Conservation (phyloP, 92 coral and sea anemone species). For the Palythoa caribaeorum region DNA sequence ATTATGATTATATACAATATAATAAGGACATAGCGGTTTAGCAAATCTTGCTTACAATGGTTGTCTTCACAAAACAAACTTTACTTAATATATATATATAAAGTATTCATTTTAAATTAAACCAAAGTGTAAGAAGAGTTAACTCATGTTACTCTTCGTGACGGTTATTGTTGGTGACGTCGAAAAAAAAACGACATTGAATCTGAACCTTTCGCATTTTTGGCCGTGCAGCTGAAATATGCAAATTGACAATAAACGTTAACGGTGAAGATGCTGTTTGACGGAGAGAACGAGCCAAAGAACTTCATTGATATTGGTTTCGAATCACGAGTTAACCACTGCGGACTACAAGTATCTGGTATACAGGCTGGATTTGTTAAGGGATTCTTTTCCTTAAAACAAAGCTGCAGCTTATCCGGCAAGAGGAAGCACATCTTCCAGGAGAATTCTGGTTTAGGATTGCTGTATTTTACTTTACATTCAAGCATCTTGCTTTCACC, state of each 20-base stretch:
- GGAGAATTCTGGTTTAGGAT: background rate
- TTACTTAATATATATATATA: background rate
- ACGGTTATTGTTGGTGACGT: background rate
- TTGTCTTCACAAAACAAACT: background rate
- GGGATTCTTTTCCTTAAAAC: background rate
- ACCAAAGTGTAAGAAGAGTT: background rate
- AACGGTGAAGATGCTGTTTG: background rate
- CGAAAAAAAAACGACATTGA: background rate
- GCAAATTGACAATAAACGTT: background rate
- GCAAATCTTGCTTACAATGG: background rate
- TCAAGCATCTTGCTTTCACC: background rate
- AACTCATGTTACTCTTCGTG: background rate
- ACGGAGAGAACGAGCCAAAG: background rate
- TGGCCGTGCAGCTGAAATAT: background rate
- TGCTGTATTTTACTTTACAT: constrained; percentile 12
- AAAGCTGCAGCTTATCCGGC: background rate
- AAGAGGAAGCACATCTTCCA: background rate
- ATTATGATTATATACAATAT: too few species aligned
- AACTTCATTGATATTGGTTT: too few species aligned
- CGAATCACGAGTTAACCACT: too few species aligned
- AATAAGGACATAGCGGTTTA: background rate
- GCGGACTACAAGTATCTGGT: background rate
- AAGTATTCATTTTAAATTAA: background rate
- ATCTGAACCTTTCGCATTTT: constrained; percentile 9
- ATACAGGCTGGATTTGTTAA: background rate